Base-by-base conservation (phyloP, 2,888 invertebrate genomes). In the Thalpophila matura region DNA sequence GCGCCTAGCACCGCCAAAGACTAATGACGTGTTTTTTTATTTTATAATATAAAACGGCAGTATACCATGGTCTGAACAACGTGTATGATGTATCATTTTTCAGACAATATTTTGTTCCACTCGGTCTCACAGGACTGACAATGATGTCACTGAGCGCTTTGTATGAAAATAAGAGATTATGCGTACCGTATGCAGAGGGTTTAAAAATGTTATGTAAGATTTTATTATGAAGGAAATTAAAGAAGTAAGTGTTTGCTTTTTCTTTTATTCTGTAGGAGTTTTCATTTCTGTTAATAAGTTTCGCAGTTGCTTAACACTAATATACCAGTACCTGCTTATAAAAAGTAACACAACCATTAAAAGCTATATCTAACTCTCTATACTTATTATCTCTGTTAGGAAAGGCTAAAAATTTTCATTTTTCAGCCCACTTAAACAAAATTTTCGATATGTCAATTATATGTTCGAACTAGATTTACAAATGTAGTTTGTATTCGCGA, bases 101-200 rank as follows among this genome's bases (percentile, higher is more conserved):
- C 22, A 35, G 42, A 58, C 51, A 47, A 64, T 65, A 50, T 16
- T 14, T 31, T 57, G 49, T 58, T 46, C 49, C 53, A 71, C 43
- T 45, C 38, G 47, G 65, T 54, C 18, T 59, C 59, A 54, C 56
- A 70, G 31, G 65, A 35, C 59, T 64, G 42, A 58, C 54, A 59
- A 46, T 69, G 50, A 65, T 71, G 69, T 65, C 69, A 59, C 58
- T 65, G 72, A 65, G 45, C 54, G 59, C 72, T 69, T 65, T 69
- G 69, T 69, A 69, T 69, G 69, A 69, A 69, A 69, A 69, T 69
- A 71, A 71, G 72, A 69, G 59, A 69, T 69, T 72, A 71, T 69
- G 49, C 50, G 72, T 59, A 7, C 46, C 72, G 45, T 51, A 56
- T 45, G 40, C 40, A 53, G 47, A 70, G 66, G 72, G 66, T 42